phyloP scores from a whole-genome alignment of 2,113 vertebrate genomes.

The Ciconia boyciana region DNA sequence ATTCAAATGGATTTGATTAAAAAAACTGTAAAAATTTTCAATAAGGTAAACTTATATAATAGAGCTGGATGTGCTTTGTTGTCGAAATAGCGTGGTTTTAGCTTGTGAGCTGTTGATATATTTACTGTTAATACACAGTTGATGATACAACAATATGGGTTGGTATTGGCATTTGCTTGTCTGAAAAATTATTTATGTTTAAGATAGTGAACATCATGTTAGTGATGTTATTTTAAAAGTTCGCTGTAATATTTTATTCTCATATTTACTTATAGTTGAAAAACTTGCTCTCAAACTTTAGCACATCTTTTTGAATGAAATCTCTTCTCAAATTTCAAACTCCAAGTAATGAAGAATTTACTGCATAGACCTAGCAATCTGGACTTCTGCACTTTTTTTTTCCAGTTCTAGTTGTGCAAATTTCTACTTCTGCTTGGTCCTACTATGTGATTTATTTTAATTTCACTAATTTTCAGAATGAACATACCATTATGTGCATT shows the following conservation, averaged over 20 bases:
- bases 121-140: neutral
- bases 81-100: neutral
- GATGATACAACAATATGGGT: neutral
- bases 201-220: neutral
- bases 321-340: neutral
- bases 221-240: neutral
- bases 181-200: neutral
- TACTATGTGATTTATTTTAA: neutral
- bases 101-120: neutral
- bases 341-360: neutral
- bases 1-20: neutral
- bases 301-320: neutral
- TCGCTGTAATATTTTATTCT: neutral
- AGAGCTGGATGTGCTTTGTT: neutral
- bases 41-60: neutral
- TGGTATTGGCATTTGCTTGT: neutral
- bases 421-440: neutral
- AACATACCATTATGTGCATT: neutral
- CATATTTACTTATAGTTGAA: neutral
- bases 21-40: neutral
- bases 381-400: neutral
- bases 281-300: neutral
- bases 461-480: neutral
- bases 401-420: neutral
- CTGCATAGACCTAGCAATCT: neutral